Base-by-base conservation (phyloP, 2,113 vertebrate species). In the Epinephelus lanceolatus region DNA sequence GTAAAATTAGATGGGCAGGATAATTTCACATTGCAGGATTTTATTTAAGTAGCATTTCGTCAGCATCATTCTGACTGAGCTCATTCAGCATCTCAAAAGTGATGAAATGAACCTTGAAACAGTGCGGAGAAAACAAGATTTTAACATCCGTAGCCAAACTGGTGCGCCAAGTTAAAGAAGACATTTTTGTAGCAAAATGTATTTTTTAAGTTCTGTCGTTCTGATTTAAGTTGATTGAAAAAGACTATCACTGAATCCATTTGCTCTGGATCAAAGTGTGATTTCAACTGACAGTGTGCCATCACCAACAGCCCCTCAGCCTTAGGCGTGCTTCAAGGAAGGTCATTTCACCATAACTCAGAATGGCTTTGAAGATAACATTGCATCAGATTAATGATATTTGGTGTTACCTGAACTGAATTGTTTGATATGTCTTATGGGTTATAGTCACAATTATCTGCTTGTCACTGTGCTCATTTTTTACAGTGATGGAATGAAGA, bases 301-400 rank as follows among this genome's bases (percentile, higher is more conserved):
- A 74, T 82, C 65, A 81, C 30, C 76, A 75, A 13, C 75, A 63
- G 25, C 71, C 37, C 52, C 27, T 59, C 53, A 71, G 84, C 80
- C 83, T 63, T 21, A 59, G 37, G 80, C 55, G 0, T 67, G 81
- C 81, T 69, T 71, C n/a, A 63, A 83, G 84, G 70, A 87, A 71
- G 33, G 47, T 51, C 74, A 62, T 42, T 47, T 79, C 37, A 59
- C 21, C 21, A 3, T 61, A 49, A 47, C 18, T 55, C 49, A 53
- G 42, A 68, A 51, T 51, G 12, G 1, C 78, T 78, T 84, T 83
- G 18, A 75, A 83, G 71, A 78, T 51, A 76, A 60, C 25, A 49
- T 17, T 33, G 27, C 55, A 15, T 63, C 42, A 76, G 25, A 70
- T 85, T 83, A 62, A 78, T 77, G 19, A 45, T 33, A 47, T 52